These are phyloP conservation scores for Hydrophis major DNA, from an alignment of 2,797 vertebrate genomes.

Conservation along the genomic window DNA sequence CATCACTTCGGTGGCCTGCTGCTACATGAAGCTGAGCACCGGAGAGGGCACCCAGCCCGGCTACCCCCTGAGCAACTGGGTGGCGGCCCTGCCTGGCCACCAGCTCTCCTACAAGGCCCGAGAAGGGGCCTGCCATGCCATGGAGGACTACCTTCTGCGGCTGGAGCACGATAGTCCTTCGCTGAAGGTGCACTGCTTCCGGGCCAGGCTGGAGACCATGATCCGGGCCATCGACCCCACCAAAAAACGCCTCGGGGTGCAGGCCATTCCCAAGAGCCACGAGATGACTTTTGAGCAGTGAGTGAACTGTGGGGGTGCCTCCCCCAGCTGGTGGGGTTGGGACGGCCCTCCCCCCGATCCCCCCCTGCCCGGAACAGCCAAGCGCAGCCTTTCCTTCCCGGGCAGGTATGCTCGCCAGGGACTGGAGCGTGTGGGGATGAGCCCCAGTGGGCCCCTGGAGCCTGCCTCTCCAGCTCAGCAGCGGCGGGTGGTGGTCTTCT, in stretches of 20 bases:
- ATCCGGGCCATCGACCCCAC: constrained; percentile 73
- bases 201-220: constrained; percentile 83
- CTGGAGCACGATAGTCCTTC: constrained; percentile 66
- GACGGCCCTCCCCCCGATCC: background rate
- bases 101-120: constrained; percentile 86
- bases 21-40: constrained; percentile 93
- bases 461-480: constrained; percentile 77
- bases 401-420: constrained; percentile 84
- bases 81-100: constrained; percentile 75
- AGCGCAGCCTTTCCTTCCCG: no score
- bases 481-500: constrained; percentile 85
- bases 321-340: background rate
- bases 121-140: constrained; percentile 88
- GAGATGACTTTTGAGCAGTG: constrained; percentile 81
- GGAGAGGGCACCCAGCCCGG: constrained; percentile 71
- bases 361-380: background rate
- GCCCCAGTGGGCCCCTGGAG: constrained; percentile 54
- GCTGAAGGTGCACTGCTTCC: constrained; percentile 84
- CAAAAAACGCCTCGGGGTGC: constrained; percentile 79
- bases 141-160: constrained; percentile 80
- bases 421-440: constrained; percentile 74
- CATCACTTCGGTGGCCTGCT: constrained; percentile 87
- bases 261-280: constrained; percentile 83
- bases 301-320: constrained; percentile 44
- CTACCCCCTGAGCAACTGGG: constrained; percentile 87